These are phyloP conservation scores for Andrena marginata DNA, from an alignment of 2,888 invertebrate genomes.

Conservation along the genomic window DNA sequence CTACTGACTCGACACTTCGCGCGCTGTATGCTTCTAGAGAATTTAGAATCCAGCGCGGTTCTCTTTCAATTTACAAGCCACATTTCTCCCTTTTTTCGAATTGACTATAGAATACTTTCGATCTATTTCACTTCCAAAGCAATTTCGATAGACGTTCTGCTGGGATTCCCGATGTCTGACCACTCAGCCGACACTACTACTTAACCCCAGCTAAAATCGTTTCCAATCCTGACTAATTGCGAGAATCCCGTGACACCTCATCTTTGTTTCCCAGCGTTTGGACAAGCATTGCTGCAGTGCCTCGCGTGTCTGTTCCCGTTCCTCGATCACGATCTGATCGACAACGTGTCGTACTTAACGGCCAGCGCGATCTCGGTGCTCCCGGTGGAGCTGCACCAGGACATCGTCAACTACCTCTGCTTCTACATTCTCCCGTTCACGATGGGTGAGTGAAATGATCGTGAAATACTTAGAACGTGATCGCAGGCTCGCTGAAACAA, in stretches of 20 bases:
- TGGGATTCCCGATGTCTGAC: conserved; percentile 86
- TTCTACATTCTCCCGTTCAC: conserved; percentile 98
- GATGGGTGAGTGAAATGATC: conserved; percentile 89
- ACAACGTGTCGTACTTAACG: conserved; percentile 97
- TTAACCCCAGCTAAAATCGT: neutral
- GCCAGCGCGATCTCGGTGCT: conserved; percentile 97
- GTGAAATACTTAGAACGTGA: neutral
- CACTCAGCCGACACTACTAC: neutral
- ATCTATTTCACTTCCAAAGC: neutral
- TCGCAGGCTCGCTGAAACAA: neutral
- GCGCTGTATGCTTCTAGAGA: neutral
- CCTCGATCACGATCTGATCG: conserved; percentile 97
- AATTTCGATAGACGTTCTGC: neutral
- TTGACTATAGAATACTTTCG: neutral
- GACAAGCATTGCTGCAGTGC: conserved; percentile 96
- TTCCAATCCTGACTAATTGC: no score
- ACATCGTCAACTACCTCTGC: conserved; percentile 97
- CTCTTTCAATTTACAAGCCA: neutral
- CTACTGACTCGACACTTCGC: neutral
- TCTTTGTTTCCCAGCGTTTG: conserved; percentile 90
- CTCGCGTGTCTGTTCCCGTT: conserved; percentile 98
- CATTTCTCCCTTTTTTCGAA: neutral
- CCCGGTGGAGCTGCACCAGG: conserved; percentile 95
- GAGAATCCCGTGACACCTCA: no score
- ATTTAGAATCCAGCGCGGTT: neutral